These are phyloP conservation scores for Heliothis peltigera DNA, from an alignment of 2,888 invertebrate species.

Conservation along the genomic window DNA sequence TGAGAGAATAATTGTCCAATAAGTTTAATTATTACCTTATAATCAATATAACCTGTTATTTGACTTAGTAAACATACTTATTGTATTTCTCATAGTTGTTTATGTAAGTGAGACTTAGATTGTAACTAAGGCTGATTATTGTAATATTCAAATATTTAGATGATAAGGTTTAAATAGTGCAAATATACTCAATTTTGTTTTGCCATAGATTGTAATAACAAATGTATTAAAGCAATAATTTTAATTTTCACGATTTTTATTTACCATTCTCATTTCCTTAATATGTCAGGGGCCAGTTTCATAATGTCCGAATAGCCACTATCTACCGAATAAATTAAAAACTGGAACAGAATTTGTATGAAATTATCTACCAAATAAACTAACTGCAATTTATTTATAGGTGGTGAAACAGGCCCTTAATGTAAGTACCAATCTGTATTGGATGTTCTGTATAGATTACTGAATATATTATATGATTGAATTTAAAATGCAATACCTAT, in stretches of 20 bases:
- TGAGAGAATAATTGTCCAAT: neutral
- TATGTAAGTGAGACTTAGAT: slow-evolving; percentile 9
- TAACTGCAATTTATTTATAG: no score
- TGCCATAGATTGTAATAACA: slow-evolving; percentile 10
- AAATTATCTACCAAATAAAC: no score
- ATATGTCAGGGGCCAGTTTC: no score
- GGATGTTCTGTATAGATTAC: no score
- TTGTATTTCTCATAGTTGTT: slow-evolving; percentile 9
- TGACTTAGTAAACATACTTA: neutral
- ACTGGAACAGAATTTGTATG: no score
- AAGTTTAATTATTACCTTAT: neutral
- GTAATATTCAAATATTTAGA: slow-evolving; percentile 14
- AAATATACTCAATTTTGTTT: slow-evolving; percentile 12
- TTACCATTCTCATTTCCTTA: no score
- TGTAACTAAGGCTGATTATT: slow-evolving; percentile 45
- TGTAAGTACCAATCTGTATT: no score
- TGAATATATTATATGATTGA: no score
- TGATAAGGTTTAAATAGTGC: slow-evolving; percentile 22
- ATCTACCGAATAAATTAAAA: no score
- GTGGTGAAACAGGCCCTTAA: no score
- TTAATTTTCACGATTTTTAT: neutral
- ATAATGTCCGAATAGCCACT: no score
- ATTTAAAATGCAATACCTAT: no score
- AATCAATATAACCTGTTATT: neutral
- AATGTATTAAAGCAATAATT: slow-evolving; percentile 29